These are phyloP conservation scores for Tetramorium alpestre DNA, from an alignment of 1,140 invertebrate species.

Conservation along the genomic window DNA sequence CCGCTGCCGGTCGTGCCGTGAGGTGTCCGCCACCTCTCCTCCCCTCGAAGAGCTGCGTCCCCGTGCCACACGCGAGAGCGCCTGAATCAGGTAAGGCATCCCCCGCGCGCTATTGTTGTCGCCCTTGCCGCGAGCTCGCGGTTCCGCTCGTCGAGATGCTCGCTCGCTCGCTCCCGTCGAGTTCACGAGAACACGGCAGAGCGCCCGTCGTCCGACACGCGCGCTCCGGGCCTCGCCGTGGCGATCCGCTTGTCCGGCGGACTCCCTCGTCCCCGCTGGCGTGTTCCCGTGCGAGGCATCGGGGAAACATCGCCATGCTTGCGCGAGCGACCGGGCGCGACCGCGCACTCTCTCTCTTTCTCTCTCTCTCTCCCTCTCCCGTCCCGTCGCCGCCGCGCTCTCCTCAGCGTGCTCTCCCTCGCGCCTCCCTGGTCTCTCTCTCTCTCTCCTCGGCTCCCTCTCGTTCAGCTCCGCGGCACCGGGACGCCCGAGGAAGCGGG, in stretches of 20 bases:
- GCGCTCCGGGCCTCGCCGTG: too few relatives aligned
- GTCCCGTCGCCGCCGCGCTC: background rate
- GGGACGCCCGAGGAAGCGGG: background rate
- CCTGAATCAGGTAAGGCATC: constrained; percentile 24
- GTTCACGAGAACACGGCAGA: background rate
- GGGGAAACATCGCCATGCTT: constrained; percentile 81
- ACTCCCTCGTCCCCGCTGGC: background rate
- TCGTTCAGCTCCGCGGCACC: background rate
- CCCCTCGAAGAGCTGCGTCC: constrained; percentile 21
- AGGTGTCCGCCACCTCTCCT: constrained; percentile 34
- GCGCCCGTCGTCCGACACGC: background rate
- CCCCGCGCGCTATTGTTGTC: background rate
- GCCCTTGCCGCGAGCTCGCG: too few relatives aligned
- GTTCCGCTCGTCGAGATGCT: background rate
- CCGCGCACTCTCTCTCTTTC: constrained; percentile 36
- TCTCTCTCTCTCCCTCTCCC: background rate
- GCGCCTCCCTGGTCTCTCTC: background rate
- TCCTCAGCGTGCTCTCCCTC: constrained; percentile 1
- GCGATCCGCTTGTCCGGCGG: background rate
- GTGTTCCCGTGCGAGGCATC: constrained; percentile 46
- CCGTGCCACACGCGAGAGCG: constrained; percentile 12
- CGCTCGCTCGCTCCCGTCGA: background rate
- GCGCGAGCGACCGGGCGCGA: constrained; percentile 72
- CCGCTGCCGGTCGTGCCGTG: constrained; percentile 54
- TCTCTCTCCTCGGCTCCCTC: background rate